Percentiles rank a stretch among this genome's conserved stretches.
Evolutionary conservation across 2,888 invertebrate genomes (phyloP).

Genomic region (Drosophila anomalata): DNA sequence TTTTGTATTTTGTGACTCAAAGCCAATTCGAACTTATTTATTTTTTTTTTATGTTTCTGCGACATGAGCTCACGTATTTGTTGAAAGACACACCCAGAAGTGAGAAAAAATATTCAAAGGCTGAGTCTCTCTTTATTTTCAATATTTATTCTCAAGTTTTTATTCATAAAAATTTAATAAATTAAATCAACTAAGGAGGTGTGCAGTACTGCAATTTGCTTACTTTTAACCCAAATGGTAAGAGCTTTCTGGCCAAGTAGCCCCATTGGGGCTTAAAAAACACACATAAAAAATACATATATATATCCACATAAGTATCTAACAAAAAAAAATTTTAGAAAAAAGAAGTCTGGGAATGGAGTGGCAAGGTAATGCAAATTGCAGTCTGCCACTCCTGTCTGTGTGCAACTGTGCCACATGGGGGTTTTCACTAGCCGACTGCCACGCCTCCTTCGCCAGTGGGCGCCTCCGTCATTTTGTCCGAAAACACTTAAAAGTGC

Average conservation of each 20-base stretch:
- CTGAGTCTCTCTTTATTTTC: slow-evolving; percentile 3
- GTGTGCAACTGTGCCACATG: slow-evolving; percentile 64
- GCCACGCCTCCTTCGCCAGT: slow-evolving; percentile 23
- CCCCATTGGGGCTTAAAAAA: slow-evolving; percentile 37
- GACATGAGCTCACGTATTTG: neutral
- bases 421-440: slow-evolving; percentile 34
- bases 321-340: slow-evolving; percentile 1
- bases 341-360: neutral
- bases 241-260: slow-evolving; percentile 38
- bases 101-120: slow-evolving; percentile 3
- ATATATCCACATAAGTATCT: neutral
- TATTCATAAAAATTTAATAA: neutral
- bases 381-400: slow-evolving; percentile 31
- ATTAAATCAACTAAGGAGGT: neutral
- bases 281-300: slow-evolving; percentile 20
- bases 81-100: slow-evolving; percentile 3
- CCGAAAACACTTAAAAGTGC: slow-evolving; percentile 63
- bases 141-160: neutral
- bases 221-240: slow-evolving; percentile 45
- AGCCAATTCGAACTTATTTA: neutral
- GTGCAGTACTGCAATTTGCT: neutral
- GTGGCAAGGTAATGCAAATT: slow-evolving; percentile 33
- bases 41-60: neutral
- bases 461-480: neutral
- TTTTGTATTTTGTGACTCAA: slow-evolving; percentile 2